These are phyloP conservation scores for Psammodynastes pulverulentus DNA, from an alignment of 2,113 vertebrate genomes.

Conservation along the genomic window DNA sequence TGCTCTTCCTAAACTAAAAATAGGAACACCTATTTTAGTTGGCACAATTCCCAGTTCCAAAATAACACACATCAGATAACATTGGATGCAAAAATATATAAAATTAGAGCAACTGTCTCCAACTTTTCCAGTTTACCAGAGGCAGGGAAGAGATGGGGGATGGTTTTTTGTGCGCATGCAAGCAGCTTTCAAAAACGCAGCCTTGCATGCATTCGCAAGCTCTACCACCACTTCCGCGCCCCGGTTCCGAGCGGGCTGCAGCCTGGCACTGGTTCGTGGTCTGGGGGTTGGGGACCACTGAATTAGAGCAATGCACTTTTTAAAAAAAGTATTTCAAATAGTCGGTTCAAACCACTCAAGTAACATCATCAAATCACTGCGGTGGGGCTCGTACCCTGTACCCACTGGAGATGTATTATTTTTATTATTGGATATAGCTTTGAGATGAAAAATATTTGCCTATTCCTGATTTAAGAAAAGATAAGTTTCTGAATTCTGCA, in stretches of 20 bases:
- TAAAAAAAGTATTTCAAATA: not conserved
- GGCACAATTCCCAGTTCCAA: not conserved
- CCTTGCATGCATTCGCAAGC: not conserved
- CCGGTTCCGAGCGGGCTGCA: not conserved
- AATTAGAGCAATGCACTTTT: not conserved
- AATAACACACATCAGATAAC: not conserved
- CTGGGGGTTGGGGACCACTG: not conserved
- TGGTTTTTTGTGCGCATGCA: fast-evolving
- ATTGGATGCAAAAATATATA: not conserved
- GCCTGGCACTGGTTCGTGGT: not conserved
- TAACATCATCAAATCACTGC: not conserved
- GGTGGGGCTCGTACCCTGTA: not conserved
- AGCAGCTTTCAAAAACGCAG: not conserved
- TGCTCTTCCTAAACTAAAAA: not conserved
- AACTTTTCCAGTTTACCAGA: not conserved
- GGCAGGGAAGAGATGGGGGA: no score
- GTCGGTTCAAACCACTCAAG: not conserved
- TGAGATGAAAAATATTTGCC: not conserved
- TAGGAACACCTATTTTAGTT: not conserved
- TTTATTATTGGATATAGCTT: not conserved
- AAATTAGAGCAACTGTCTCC: not conserved
- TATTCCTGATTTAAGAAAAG: not conserved
- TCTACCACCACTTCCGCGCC: not conserved
- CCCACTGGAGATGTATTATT: not conserved
- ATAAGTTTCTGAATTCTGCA: not conserved